Evolutionary conservation across 2,797 vertebrate genomes (phyloP), one percentile per base, ranked within the genome.

Genomic region (Brotula barbata): DNA sequence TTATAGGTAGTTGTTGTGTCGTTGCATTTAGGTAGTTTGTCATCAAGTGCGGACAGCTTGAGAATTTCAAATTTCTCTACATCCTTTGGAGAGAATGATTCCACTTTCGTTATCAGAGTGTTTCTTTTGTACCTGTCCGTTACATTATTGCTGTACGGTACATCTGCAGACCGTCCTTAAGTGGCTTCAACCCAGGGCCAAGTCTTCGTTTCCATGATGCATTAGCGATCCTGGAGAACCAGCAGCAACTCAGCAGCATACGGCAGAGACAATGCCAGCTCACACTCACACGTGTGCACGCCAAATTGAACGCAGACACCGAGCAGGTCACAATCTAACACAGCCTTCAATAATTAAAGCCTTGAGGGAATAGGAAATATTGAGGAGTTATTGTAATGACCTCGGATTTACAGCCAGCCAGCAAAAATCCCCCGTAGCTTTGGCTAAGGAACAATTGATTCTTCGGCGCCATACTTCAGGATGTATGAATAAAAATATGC

Each of bases 271-370:
- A 33, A 33, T 33, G 31, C 4, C 4, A 28, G 25, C 39, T 22
- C 11, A 48, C 48, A 25, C 37, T 42, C 44, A 21, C 39, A 59
- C 55, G 41, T 39, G 11, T 3, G 0, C 33, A 41, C 15, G 28
- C 36, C 46, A 14, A n/a, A n/a, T n/a, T n/a, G 25, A 4, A 8
- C 25, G 4, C 25, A 28, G 4, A 56, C 45, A 13, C 39, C 45
- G 12, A 45, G 61, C 25, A 50, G 12, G 53, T 50, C 62, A 43
- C 10, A 8, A 7, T 19, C 54, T 72, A 61, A 69, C 48, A 48
- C 39, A 53, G 49, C 36, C 25, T 61, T 72, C 34, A 66, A 57
- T 65, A 57, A 57, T 61, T 46, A 36, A 64, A 58, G 43, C 55
- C 46, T 60, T n/a, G 12, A 54, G 60, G 45, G 14, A 55, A 64